Percentiles rank a stretch among this genome's conserved stretches.
Conservation (phyloP, 2,888 invertebrate genomes). For the Spilarctia lutea region DNA sequence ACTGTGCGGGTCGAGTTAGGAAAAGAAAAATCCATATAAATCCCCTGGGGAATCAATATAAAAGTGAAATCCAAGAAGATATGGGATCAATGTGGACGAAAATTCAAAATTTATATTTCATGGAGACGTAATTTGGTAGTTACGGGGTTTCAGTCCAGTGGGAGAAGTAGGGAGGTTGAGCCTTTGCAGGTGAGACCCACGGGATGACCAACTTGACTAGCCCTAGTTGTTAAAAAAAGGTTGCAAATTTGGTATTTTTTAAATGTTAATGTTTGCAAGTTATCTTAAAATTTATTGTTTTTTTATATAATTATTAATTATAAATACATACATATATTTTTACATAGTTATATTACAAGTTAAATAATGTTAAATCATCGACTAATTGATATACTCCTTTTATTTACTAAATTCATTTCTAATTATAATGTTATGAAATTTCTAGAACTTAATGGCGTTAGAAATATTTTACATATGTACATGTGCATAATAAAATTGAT, state of each 20-base stretch:
- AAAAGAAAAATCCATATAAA: no score
- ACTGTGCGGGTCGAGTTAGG: no score
- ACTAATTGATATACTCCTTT: not conserved
- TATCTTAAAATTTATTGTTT: not conserved
- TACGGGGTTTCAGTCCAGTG: no score
- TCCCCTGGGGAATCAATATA: no score
- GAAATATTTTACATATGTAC: not conserved
- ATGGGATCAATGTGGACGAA: no score
- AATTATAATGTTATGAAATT: conserved; percentile 5
- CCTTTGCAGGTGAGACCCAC: no score
- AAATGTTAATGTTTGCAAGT: not conserved
- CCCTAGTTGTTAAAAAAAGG: not conserved
- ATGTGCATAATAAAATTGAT: conserved; percentile 3
- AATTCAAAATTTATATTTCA: no score
- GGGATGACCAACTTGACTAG: no score
- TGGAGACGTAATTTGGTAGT: no score
- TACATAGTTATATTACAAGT: not conserved
- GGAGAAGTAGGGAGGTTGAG: no score
- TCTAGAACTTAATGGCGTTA: not conserved
- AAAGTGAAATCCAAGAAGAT: no score
- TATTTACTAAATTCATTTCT: not conserved
- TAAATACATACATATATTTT: not conserved
- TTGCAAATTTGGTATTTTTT: not conserved
- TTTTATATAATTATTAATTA: not conserved
- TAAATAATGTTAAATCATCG: not conserved